These are phyloP conservation scores for Sebastes goodei DNA, from an alignment of 2,797 vertebrate species.

Conservation along the genomic window DNA sequence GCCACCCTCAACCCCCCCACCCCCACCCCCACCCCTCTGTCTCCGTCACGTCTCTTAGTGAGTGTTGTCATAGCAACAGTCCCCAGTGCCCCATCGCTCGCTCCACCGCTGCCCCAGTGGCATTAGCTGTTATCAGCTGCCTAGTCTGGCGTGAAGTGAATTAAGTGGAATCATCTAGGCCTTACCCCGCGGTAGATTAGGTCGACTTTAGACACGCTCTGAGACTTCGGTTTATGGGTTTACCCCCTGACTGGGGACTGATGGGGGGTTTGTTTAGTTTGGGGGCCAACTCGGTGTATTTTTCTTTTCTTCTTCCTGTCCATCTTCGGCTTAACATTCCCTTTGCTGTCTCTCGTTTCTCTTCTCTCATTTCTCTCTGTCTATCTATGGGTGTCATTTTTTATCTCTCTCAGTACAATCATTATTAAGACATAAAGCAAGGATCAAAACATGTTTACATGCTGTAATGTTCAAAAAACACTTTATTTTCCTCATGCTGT, in stretches of 20 bases:
- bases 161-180: constrained; percentile 41
- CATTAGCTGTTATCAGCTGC: constrained; percentile 51
- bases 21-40: background rate
- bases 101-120: constrained; percentile 32
- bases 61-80: constrained; percentile 64
- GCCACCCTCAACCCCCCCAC: background rate
- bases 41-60: constrained; percentile 3
- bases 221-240: constrained; percentile 7
- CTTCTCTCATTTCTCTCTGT: background rate
- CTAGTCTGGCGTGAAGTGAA: constrained; percentile 34
- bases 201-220: constrained; percentile 9
- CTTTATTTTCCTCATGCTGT: too few species aligned
- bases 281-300: background rate
- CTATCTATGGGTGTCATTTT: background rate
- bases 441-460: background rate
- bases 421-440: background rate
- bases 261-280: background rate
- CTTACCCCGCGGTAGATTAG: constrained; percentile 20
- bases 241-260: background rate
- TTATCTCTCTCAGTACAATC: background rate
- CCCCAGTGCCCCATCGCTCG: constrained; percentile 25
- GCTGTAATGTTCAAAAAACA: too few species aligned
- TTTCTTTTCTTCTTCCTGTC: background rate
- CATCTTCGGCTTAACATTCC: background rate
- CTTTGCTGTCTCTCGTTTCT: background rate